These are phyloP conservation scores for Aptenodytes patagonicus DNA, from an alignment of 2,113 vertebrate species.

Conservation along the genomic window DNA sequence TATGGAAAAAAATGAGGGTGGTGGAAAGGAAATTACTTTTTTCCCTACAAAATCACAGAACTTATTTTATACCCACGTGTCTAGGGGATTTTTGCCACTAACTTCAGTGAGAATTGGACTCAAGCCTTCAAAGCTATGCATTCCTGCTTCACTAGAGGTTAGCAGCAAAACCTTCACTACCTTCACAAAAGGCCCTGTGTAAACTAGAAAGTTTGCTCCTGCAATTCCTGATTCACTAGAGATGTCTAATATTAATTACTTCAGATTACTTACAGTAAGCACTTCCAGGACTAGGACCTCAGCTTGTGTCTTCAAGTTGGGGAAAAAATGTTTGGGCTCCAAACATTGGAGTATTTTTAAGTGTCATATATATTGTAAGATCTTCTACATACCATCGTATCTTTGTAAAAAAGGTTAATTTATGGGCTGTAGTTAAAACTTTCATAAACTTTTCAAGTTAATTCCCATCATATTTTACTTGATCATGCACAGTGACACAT, in stretches of 20 bases:
- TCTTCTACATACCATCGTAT: not conserved
- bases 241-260: not conserved
- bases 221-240: not conserved
- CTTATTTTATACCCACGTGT: not conserved
- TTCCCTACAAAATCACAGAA: not conserved
- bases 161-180: not conserved
- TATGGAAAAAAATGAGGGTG: not conserved
- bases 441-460: conserved; percentile 59
- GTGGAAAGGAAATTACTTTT: not conserved
- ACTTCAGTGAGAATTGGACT: not conserved
- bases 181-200: not conserved
- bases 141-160: not conserved
- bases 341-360: not conserved
- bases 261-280: not conserved
- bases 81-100: not conserved
- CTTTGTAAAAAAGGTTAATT: conserved; percentile 44
- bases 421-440: conserved; percentile 50
- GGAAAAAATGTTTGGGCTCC: not conserved
- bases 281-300: not conserved
- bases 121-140: not conserved
- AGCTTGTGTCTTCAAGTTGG: not conserved
- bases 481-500: conserved; percentile 70
- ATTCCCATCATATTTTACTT: conserved; percentile 76
- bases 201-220: not conserved
- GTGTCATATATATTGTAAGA: not conserved